Percentiles rank a stretch among this genome's conserved stretches.
Conservation (phyloP, 2,797 vertebrate species). For the Micropoecilia bifurca region DNA sequence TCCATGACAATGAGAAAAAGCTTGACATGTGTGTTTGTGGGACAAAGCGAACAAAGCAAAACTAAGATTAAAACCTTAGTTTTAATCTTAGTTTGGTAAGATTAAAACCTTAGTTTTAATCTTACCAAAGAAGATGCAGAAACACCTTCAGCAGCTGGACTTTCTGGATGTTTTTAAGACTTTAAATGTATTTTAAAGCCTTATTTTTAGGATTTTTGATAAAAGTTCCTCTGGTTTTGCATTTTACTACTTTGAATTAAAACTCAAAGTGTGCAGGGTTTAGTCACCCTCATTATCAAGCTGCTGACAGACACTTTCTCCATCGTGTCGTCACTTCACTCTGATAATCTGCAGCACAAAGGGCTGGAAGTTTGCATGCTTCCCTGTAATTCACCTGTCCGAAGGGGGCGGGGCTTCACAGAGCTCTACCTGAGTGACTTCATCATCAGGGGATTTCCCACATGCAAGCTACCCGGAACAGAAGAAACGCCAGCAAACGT, state of each 20-base stretch:
- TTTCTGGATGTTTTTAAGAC: not conserved
- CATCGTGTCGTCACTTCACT: not conserved
- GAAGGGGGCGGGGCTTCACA: not conserved
- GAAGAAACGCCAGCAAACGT: constrained; percentile 27
- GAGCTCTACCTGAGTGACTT: constrained; percentile 45
- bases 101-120: no score
- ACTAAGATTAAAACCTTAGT: not conserved
- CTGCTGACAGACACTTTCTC: not conserved
- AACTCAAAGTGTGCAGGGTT: not conserved
- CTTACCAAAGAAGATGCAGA: no score
- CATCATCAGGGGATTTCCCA: constrained; percentile 48
- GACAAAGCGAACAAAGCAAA: not conserved
- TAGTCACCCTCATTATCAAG: not conserved
- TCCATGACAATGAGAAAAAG: not conserved
- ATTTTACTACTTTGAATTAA: not conserved
- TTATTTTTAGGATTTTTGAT: not conserved
- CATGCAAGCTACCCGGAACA: constrained; percentile 33
- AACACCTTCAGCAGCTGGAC: not conserved
- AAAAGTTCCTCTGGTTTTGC: not conserved
- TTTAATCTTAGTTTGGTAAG: no score
- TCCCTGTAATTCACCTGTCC: constrained; percentile 5
- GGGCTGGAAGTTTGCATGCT: not conserved
- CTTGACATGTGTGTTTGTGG: not conserved
- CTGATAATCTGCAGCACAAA: constrained; percentile 8
- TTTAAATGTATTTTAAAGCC: not conserved